Evolutionary conservation across 1,140 invertebrate species (phyloP), one percentile per base, ranked within the genome.

Genomic region (Bombus picipes): DNA sequence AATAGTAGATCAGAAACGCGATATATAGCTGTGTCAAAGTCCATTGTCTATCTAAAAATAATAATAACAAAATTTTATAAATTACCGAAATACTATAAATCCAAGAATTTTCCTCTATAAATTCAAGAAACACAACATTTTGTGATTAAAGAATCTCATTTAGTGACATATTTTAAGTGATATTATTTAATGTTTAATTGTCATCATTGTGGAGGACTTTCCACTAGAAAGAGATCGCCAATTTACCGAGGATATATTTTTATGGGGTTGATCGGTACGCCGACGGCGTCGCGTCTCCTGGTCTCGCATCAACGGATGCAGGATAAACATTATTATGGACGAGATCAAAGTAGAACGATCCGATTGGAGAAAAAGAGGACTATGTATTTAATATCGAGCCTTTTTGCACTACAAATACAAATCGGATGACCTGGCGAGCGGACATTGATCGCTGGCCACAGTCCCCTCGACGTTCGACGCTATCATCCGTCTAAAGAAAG

Each of bases 331-430:
- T 92, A 91, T 91, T 90, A 84, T 73, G 77, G 81, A 57, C 10
- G 86, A 88, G 81, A 93, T 91, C 87, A 93, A 93, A 92, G 90
- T 91, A 90, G 82, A 84, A 83, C 84, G 88, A 82, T 78, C 86
- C 85, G 87, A 88, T 88, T 83, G 72, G 85, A 90, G 83, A 87
- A 92, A 90, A 91, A 89, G 88, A 71, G 87, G 88, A 84, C 89
- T 91, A 89, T 89, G 86, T 89, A 89, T 93, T 93, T 93, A 90
- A 92, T 93, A 93, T 92, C 92, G 87, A 74, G 88, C 84, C 83
- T 86, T 89, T 93, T 93, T 92, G 84, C 91, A 90, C 79, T 91
- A 89, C 86, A 92, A 93, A 93, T 88, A 92, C 82, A 84, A 88
- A 87, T 72, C 74, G 88, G 82, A 77, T 87, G 83, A 79, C 81